Evolutionary conservation across 1,140 invertebrate species (phyloP).

Genomic region (Scaptomyza hsui): DNA sequence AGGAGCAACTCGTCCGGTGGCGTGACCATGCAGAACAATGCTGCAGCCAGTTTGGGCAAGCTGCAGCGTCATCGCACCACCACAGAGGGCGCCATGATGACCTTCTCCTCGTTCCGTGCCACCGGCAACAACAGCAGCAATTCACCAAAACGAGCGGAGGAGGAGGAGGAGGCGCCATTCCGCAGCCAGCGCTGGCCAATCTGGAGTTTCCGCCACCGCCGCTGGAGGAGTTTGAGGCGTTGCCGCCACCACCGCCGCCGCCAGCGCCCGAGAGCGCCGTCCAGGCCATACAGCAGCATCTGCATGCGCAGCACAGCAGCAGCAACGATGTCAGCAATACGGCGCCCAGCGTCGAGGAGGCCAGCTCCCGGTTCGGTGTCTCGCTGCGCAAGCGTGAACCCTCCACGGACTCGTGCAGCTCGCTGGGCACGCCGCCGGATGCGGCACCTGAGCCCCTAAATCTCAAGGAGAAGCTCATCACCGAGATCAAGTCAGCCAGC

Average conservation of each 20-base stretch:
- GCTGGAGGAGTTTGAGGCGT: conserved; percentile 86
- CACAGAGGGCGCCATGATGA: conserved; percentile 83
- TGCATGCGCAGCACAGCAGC: conserved; percentile 80
- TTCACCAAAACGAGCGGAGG: conserved; percentile 86
- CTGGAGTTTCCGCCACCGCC: conserved; percentile 93
- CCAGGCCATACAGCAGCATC: conserved; percentile 71
- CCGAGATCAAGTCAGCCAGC: conserved; percentile 90
- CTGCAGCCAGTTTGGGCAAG: conserved; percentile 85
- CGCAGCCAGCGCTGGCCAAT: conserved; percentile 88
- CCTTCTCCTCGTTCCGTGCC: conserved; percentile 84
- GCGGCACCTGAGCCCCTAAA: conserved; percentile 63
- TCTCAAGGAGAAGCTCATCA: conserved; percentile 92
- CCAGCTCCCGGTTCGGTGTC: conserved; percentile 89
- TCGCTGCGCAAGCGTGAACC: conserved; percentile 88
- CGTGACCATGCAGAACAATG: conserved; percentile 87
- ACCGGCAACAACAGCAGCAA: conserved; percentile 82
- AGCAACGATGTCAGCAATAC: conserved; percentile 87
- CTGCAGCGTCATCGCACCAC: conserved; percentile 85
- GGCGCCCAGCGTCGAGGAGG: conserved; percentile 88
- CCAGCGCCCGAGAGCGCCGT: conserved; percentile 71
- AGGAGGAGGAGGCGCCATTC: conserved; percentile 53
- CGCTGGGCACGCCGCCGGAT: conserved; percentile 79
- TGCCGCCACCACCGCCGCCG: conserved; percentile 79
- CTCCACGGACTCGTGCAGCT: conserved; percentile 86
- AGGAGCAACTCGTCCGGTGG: conserved; percentile 93